Percentiles rank a stretch among this genome's conserved stretches.
phyloP scores from a whole-genome alignment of 1,140 invertebrate species.

The Sminthurinus signatus region DNA sequence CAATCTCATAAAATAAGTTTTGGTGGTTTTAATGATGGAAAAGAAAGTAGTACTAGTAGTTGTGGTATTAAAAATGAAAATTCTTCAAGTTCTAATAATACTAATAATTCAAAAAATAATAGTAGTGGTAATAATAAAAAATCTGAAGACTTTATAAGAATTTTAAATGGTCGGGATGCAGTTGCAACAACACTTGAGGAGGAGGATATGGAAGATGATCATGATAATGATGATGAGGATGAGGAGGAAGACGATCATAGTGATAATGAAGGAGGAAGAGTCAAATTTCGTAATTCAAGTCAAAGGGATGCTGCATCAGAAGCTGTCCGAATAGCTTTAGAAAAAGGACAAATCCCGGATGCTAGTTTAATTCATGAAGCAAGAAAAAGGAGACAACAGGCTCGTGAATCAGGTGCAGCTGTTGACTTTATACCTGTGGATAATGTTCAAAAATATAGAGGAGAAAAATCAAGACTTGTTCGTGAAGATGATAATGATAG shows the following conservation, averaged over 20 bases:
- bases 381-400: slow-evolving; percentile 83
- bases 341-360: slow-evolving; percentile 85
- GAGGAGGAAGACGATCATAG: slow-evolving; percentile 44
- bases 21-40: too few relatives aligned
- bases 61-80: too few relatives aligned
- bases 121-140: too few relatives aligned
- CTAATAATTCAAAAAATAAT: too few relatives aligned
- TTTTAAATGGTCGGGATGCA: slow-evolving; percentile 72
- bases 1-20: slow-evolving; percentile 41
- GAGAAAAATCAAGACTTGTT: slow-evolving; percentile 56
- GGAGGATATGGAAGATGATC: slow-evolving; percentile 55
- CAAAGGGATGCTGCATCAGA: slow-evolving; percentile 36
- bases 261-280: slow-evolving; percentile 19
- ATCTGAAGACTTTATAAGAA: slow-evolving; percentile 43
- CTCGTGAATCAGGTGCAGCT: slow-evolving; percentile 54
- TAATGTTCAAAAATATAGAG: slow-evolving; percentile 46
- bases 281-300: slow-evolving; percentile 18
- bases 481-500: slow-evolving; percentile 75
- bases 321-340: slow-evolving; percentile 39
- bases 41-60: too few relatives aligned
- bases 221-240: slow-evolving; percentile 50
- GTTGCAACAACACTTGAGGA: slow-evolving; percentile 68
- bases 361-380: slow-evolving; percentile 93
- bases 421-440: slow-evolving; percentile 69
- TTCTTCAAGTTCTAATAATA: too few relatives aligned